Evolutionary conservation across 1,140 invertebrate species (phyloP).

Genomic region (Radopholus similis): DNA sequence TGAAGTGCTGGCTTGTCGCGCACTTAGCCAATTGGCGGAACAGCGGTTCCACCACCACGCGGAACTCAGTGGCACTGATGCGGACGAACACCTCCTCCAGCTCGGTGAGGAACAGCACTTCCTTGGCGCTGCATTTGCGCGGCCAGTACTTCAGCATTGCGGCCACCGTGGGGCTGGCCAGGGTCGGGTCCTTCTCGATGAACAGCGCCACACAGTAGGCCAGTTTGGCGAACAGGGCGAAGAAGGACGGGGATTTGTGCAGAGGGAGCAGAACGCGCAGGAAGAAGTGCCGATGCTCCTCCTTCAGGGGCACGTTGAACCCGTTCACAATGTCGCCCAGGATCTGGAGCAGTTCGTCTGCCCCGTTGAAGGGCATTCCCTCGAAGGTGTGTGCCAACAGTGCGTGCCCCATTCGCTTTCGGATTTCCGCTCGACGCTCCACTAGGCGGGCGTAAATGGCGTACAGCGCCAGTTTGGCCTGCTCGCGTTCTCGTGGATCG

Average conservation of each 20-base stretch:
- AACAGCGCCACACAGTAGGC: conserved; percentile 95
- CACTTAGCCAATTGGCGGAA: not conserved
- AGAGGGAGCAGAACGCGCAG: conserved; percentile 50
- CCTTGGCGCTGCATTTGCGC: not conserved
- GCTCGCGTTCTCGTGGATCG: conserved; percentile 90
- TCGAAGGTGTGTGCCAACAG: conserved; percentile 73
- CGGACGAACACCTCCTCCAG: conserved; percentile 1
- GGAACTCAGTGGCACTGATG: not conserved
- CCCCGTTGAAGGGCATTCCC: conserved; percentile 50
- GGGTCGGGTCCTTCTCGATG: conserved; percentile 77
- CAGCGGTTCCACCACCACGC: not conserved
- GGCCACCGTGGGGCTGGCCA: conserved; percentile 60
- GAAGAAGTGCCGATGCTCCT: conserved; percentile 57
- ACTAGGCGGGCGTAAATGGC: conserved; percentile 96
- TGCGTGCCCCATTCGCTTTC: conserved; percentile 96
- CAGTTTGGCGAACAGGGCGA: conserved; percentile 88
- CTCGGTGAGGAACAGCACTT: conserved; percentile 14
- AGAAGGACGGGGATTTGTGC: conserved; percentile 68
- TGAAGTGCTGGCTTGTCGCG: not conserved
- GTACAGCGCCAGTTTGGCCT: conserved; percentile 91
- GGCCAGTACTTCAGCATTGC: conserved; percentile 6
- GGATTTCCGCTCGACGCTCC: conserved; percentile 85
- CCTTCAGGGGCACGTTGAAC: conserved; percentile 57
- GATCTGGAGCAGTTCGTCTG: conserved; percentile 56
- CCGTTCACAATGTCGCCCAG: conserved; percentile 64